Evolutionary conservation across 2,888 invertebrate species (phyloP).

Genomic region (Clepsis dumicolana): DNA sequence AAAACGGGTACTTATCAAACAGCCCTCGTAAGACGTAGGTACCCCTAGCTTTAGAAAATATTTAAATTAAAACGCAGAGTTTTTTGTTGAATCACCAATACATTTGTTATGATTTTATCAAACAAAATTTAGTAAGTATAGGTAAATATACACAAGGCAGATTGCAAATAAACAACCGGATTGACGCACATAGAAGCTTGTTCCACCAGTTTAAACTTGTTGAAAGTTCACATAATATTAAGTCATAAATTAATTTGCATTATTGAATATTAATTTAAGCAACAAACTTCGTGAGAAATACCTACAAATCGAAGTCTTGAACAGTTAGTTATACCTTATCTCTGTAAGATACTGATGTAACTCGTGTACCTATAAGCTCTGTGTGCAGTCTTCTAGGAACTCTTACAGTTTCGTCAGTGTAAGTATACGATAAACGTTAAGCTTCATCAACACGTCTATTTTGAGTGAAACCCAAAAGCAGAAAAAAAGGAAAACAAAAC

Average conservation of each 20-base stretch:
- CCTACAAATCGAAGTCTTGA: background rate
- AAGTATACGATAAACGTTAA: too few species aligned
- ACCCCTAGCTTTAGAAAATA: background rate
- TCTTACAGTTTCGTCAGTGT: background rate
- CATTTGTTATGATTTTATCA: background rate
- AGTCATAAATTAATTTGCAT: constrained; percentile 1
- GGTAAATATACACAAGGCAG: background rate
- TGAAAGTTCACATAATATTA: constrained; percentile 23
- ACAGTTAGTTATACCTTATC: too few species aligned
- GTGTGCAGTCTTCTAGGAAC: background rate
- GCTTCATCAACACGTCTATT: too few species aligned
- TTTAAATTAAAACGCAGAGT: background rate
- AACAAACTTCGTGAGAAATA: background rate
- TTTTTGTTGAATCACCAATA: background rate
- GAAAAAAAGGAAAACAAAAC: too few species aligned
- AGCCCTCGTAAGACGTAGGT: too few species aligned
- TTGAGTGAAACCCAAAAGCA: too few species aligned
- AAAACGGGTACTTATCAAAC: too few species aligned
- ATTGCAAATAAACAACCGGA: constrained; percentile 22
- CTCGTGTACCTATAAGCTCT: background rate
- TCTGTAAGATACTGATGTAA: too few species aligned
- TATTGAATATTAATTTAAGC: background rate
- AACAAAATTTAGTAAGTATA: background rate
- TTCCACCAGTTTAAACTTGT: constrained; percentile 8
- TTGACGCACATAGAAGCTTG: constrained; percentile 22